Base-by-base conservation (phyloP, 2,113 vertebrate species). In the Tyto alba region DNA sequence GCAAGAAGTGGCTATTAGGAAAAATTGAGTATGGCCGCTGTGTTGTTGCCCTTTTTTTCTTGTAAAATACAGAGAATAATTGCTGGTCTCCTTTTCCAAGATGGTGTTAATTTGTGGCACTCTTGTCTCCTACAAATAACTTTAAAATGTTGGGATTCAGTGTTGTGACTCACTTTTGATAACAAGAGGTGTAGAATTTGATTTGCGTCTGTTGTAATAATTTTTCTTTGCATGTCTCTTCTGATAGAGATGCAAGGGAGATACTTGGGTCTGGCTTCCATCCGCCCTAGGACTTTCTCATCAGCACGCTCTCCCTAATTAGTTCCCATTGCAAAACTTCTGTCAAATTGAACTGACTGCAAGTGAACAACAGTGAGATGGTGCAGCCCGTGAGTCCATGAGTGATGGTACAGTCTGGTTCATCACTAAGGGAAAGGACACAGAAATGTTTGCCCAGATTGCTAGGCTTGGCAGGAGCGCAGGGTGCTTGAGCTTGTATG, bases 401-500 rank as follows among this genome's bases (percentile, higher is more conserved):
- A 62, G 27, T 0, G 3, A 30, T 21, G 59, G 16, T 38, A 60
- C 55, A 27, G 11, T 48, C 57, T 43, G 13, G 11, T 47, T 60
- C 27, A 23, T 52, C 40, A 14, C 5, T 11, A 29, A 6, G 48
- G 27, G 8, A 78, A 81, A 52, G 40, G 47, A 34, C 22, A 62
- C 2, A 48, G 50, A 66, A 93, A 56, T 1, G 0, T 63, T 67
- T 79, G 43, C 22, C 10, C 10, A 1, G 16, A 8, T 27, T 69
- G 30, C 34, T 73, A 32, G 23, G 30, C 34, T 84, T 43, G 45
- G 30, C 34, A 32, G 19, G 38, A 74, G 43, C 2, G 0, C 38
- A 41, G 48, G 53, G 22, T 0, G 0, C 62, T 30, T 2, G 0
- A 75, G 9, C 16, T 41, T 2, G 0, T 38, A 6, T 21, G 29